Conservation (phyloP, 2,888 invertebrate genomes). For the Cryptocheilus praepositus region DNA sequence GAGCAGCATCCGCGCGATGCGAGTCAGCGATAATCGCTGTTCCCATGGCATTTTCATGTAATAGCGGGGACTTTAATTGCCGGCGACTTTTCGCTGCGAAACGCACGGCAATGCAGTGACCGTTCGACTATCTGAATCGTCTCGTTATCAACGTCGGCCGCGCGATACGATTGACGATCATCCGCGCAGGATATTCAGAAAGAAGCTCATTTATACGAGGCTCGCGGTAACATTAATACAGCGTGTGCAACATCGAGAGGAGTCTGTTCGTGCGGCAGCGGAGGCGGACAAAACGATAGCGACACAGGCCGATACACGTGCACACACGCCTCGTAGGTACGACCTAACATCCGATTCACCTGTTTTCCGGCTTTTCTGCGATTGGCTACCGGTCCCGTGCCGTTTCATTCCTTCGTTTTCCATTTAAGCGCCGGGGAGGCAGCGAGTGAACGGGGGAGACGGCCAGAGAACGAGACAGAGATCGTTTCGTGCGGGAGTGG, state of each 20-base stretch:
- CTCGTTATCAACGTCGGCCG: too few species aligned
- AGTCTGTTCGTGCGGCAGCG: neutral
- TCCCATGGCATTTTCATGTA: too few species aligned
- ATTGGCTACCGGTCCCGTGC: conserved; percentile 60
- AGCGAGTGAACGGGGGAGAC: conserved; percentile 34
- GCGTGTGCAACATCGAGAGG: neutral
- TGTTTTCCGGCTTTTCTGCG: conserved; percentile 57
- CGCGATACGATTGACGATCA: too few species aligned
- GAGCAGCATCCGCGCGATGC: too few species aligned
- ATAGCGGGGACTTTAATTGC: too few species aligned
- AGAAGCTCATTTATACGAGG: too few species aligned
- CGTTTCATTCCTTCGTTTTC: conserved; percentile 58
- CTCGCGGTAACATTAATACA: neutral
- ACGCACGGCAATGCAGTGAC: too few species aligned
- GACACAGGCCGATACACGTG: neutral
- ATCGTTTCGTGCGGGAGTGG: neutral
- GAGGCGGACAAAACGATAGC: conserved; percentile 16
- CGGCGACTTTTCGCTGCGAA: too few species aligned
- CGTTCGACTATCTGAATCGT: too few species aligned
- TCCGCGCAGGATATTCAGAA: too few species aligned
- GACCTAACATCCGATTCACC: conserved; percentile 58
- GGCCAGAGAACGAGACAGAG: too few species aligned
- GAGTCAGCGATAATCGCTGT: too few species aligned
- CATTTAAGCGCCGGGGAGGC: conserved; percentile 39
- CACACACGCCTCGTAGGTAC: neutral